Evolutionary conservation across 2,888 invertebrate species (phyloP).

Genomic region (Drosophila emarginata): DNA sequence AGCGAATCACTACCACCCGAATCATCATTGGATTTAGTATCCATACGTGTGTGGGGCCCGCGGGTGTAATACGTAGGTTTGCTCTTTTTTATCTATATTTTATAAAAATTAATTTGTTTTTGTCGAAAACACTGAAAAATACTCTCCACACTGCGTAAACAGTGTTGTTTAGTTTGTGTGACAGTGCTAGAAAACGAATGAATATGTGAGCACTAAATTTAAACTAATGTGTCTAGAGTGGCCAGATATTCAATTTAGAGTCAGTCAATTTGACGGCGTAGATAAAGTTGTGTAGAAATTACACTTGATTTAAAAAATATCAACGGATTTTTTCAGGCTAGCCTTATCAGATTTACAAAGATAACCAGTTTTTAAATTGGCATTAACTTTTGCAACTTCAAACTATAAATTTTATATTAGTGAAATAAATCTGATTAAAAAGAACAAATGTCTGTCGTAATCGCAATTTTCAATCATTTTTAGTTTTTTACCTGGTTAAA

Average conservation of each 20-base stretch:
- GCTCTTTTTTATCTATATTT: conserved; percentile 18
- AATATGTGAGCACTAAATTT: not conserved
- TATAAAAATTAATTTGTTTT: not conserved
- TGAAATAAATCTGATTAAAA: too few relatives aligned
- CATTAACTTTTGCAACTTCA: too few relatives aligned
- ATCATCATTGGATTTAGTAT: conserved; percentile 78
- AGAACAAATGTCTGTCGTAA: not conserved
- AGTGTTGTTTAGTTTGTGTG: not conserved
- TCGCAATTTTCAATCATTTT: not conserved
- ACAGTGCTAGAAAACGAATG: not conserved
- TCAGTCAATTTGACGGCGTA: too few relatives aligned
- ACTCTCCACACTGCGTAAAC: not conserved
- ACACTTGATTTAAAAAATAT: too few relatives aligned
- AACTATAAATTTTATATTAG: too few relatives aligned
- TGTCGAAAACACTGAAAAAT: not conserved
- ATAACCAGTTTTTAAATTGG: too few relatives aligned
- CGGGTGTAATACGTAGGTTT: conserved; percentile 10
- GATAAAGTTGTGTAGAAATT: too few relatives aligned
- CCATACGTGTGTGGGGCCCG: conserved; percentile 61
- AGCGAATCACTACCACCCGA: conserved; percentile 79
- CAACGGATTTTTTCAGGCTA: too few relatives aligned
- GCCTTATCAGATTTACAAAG: too few relatives aligned
- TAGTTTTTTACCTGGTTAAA: not conserved
- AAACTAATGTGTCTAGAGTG: not conserved
- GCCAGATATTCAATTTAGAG: not conserved